Evolutionary conservation across 2,113 vertebrate species (phyloP), one percentile per base, ranked within the genome.

Genomic region (Microcebus lehilahytsara): DNA sequence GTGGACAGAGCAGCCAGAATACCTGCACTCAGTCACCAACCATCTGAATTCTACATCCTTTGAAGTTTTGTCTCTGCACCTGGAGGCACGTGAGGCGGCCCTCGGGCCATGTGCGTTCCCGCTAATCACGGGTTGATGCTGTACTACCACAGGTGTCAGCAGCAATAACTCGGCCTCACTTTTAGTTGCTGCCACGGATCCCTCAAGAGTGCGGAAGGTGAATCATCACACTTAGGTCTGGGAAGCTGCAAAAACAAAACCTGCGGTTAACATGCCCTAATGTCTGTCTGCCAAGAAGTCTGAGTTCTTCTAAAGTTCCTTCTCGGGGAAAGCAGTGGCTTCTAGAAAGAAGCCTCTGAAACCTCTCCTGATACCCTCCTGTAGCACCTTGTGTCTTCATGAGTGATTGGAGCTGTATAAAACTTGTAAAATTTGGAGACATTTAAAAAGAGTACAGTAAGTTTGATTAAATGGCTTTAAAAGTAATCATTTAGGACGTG

Each of bases 41-140:
- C 49, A 25, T 90, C 90, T 81, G 71, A 93, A 89, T 89, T 83
- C 56, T 27, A 23, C 22, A 17, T 46, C 80, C 80, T 95, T 91
- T 97, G 96, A 96, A 96, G 85, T 78, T 96, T 62, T 92, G 37
- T 79, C 60, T 97, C 58, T 78, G 34, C 12, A 80, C 75, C 66
- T 88, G 37, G 8, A 51, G 89, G 37, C 42, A 17, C 62, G 40
- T 17, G 23, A 77, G 62, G 75, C 80, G 79, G 84, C 89, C 94
- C 72, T 37, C 13, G 89, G 69, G 84, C 91, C 93, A 40, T 77
- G 42, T 88, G 40, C 34, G 66, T 85, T 96, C 74, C 91, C 34
- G 9, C 32, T 90, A 72, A n/a, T 87, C 60, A 80, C 53, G 56
- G 86, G 53, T 56, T 91, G 79, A 30, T 88, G 60, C 46, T 72